phyloP scores from a whole-genome alignment of 2,888 invertebrate species.

The Pseudoips prasinana region DNA sequence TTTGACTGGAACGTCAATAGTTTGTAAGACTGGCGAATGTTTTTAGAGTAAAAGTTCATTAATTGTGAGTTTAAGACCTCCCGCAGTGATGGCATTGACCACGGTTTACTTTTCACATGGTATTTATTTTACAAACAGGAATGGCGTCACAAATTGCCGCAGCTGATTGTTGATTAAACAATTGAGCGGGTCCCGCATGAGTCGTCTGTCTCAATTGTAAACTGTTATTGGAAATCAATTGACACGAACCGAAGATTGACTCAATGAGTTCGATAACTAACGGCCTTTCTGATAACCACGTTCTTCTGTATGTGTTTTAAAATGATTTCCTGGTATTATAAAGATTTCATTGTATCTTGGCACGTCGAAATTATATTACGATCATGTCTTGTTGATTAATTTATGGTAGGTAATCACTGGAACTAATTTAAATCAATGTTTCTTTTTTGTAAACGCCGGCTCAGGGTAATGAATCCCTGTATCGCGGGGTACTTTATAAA shows the following conservation, averaged over 20 bases:
- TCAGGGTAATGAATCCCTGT: no score
- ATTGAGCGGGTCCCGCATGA: constrained; percentile 72
- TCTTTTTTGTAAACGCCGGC: no score
- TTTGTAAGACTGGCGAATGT: constrained; percentile 17
- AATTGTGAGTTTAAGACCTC: constrained; percentile 42
- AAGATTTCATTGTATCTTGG: no score
- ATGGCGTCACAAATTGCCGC: constrained; percentile 55
- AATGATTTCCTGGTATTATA: constrained; percentile 17
- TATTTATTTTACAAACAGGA: constrained; percentile 51
- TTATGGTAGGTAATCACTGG: no score
- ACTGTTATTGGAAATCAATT: constrained; percentile 80
- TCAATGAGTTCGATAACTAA: constrained; percentile 56
- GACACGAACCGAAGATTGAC: constrained; percentile 58
- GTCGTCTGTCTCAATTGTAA: constrained; percentile 70
- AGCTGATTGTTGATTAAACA: constrained; percentile 70
- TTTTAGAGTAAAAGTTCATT: constrained; percentile 14
- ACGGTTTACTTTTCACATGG: constrained; percentile 40
- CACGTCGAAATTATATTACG: no score
- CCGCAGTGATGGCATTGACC: constrained; percentile 29
- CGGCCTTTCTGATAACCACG: constrained; percentile 28
- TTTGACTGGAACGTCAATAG: constrained; percentile 31
- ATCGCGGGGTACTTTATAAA: no score
- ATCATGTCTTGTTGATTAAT: no score
- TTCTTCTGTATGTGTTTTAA: constrained; percentile 26
- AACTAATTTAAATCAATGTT: no score